Evolutionary conservation across 1,140 invertebrate species (phyloP).

Genomic region (Drosophila kepulauana): DNA sequence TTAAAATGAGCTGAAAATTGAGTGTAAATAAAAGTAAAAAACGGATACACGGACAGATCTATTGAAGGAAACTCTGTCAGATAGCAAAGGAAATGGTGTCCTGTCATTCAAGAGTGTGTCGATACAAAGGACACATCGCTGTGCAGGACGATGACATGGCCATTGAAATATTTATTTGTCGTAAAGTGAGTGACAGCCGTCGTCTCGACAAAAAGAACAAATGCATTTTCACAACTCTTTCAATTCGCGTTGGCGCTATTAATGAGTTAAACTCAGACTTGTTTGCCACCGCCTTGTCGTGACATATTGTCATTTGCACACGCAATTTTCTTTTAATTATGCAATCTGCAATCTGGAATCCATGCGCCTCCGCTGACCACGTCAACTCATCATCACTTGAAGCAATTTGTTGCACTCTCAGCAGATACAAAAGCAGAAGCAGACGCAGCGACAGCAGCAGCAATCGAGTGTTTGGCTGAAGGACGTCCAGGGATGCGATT

Average conservation of each 20-base stretch:
- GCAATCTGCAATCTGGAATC: constrained; percentile 56
- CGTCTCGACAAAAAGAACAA: constrained; percentile 31
- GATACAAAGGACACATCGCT: constrained; percentile 38
- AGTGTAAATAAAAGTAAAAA: constrained; percentile 19
- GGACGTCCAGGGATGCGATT: constrained; percentile 35
- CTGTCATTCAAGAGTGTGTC: constrained; percentile 18
- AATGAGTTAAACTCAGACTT: constrained; percentile 37
- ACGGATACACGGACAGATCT: neutral
- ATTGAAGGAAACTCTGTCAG: constrained; percentile 6
- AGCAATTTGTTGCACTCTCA: constrained; percentile 47
- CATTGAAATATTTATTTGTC: constrained; percentile 42
- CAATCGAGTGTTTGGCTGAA: neutral
- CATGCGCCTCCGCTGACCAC: constrained; percentile 37
- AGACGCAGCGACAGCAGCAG: neutral
- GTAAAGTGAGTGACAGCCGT: constrained; percentile 40
- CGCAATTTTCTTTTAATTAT: constrained; percentile 70
- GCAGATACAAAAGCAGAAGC: neutral
- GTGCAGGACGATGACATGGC: neutral
- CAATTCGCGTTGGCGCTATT: constrained; percentile 1
- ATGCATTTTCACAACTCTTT: constrained; percentile 8
- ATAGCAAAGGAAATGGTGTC: constrained; percentile 27
- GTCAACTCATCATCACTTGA: constrained; percentile 75
- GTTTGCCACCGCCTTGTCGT: neutral
- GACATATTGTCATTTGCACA: constrained; percentile 52
- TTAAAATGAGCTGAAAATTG: constrained; percentile 44